Evolutionary conservation across 1,140 invertebrate species (phyloP).

Genomic region (Lordiphosa mommai): DNA sequence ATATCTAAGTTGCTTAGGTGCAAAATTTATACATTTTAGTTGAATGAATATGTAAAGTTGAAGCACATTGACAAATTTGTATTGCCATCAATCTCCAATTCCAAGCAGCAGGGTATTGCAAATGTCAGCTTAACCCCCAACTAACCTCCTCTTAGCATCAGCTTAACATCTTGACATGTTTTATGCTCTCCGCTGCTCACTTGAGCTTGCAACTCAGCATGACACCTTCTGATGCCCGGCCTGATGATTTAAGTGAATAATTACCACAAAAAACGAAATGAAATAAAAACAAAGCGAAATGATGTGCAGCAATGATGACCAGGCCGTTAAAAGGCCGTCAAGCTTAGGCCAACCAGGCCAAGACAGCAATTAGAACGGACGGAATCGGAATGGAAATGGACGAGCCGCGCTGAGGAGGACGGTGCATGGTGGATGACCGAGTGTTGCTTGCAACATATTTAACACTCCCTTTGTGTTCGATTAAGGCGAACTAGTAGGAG

Average conservation of each 20-base stretch:
- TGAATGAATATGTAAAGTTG: no score
- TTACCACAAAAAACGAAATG: conserved; percentile 53
- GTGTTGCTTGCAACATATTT: conserved; percentile 66
- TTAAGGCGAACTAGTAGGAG: conserved; percentile 5
- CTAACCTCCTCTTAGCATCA: conserved; percentile 13
- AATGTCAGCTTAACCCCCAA: conserved; percentile 9
- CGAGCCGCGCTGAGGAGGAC: background rate
- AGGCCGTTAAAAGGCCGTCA: conserved; percentile 19
- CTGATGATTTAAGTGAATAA: conserved; percentile 77
- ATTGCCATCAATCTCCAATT: no score
- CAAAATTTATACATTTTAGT: no score
- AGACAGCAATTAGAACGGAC: conserved; percentile 36
- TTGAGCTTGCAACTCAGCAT: conserved; percentile 70
- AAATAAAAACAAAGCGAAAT: conserved; percentile 28
- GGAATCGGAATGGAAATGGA: conserved; percentile 14
- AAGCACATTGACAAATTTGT: no score
- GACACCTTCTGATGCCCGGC: conserved; percentile 43
- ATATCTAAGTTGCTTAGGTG: no score
- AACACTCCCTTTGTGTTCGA: conserved; percentile 62
- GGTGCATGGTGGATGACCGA: conserved; percentile 8
- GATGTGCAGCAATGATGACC: conserved; percentile 23
- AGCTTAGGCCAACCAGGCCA: conserved; percentile 36
- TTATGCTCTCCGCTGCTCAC: conserved; percentile 47
- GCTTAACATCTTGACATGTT: conserved; percentile 10
- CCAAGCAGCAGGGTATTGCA: conserved; percentile 11